phyloP scores from a whole-genome alignment of 2,888 invertebrate species.

The Andrena camellia region DNA sequence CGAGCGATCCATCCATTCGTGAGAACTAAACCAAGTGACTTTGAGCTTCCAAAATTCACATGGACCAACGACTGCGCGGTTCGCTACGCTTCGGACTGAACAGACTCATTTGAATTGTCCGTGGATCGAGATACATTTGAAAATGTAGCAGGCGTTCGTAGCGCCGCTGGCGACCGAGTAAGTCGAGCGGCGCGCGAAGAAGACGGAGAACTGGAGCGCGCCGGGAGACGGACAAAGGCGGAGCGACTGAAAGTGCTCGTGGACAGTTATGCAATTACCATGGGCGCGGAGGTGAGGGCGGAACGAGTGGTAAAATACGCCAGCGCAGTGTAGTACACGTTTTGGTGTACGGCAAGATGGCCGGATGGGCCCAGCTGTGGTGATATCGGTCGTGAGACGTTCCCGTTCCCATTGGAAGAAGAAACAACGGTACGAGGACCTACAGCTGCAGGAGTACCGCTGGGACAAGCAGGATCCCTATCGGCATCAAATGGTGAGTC shows the following conservation, averaged over 20 bases:
- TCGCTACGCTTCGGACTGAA: too few species aligned
- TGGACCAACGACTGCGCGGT: not conserved
- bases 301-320: constrained; percentile 53
- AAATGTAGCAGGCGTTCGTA: constrained; percentile 19
- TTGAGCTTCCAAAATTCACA: not conserved
- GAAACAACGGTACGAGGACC: constrained; percentile 62
- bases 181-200: not conserved
- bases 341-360: constrained; percentile 76
- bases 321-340: constrained; percentile 68
- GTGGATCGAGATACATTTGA: not conserved
- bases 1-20: not conserved
- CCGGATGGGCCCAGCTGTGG: constrained; percentile 80
- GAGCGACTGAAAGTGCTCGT: constrained; percentile 29
- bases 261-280: constrained; percentile 60
- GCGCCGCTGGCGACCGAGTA: constrained; percentile 16
- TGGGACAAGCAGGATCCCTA: constrained; percentile 22
- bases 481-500: constrained; percentile 76
- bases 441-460: constrained; percentile 61
- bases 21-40: not conserved
- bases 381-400: constrained; percentile 77
- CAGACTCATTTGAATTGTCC: not conserved
- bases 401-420: constrained; percentile 69
- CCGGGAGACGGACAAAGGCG: constrained; percentile 18
- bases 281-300: constrained; percentile 6
- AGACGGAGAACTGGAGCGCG: constrained; percentile 9